A percentile compares a stretch with the other conserved stretches of the same genome.
These are phyloP conservation scores for Cataglyphis hispanica DNA, from an alignment of 1,140 invertebrate genomes.

Conservation along the genomic window DNA sequence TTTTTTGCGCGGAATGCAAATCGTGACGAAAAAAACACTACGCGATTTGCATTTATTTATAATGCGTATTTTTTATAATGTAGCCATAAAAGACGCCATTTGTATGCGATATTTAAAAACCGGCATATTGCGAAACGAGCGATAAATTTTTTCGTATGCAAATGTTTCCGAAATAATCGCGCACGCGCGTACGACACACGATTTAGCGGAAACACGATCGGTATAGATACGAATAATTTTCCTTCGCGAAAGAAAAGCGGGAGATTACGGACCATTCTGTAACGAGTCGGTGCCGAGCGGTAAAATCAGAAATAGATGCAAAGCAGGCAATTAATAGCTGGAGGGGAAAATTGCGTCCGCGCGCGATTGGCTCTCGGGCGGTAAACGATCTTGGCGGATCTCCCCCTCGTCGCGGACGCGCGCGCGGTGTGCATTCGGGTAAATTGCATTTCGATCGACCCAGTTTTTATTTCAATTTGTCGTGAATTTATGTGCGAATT, in stretches of 20 bases:
- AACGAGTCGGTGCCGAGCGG: neutral
- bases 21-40: conserved; percentile 9
- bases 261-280: neutral
- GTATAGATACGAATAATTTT: neutral
- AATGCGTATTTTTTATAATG: conserved; percentile 25
- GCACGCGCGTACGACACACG: neutral
- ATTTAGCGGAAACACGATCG: neutral
- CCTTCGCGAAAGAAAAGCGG: neutral
- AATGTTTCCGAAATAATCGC: conserved; percentile 19
- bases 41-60: neutral
- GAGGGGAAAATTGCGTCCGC: neutral
- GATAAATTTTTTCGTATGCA: conserved; percentile 3
- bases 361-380: conserved; percentile 57
- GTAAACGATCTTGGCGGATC: conserved; percentile 57
- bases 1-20: conserved; percentile 22
- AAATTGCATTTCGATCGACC: conserved; percentile 72
- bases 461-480: conserved; percentile 78
- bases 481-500: conserved; percentile 75
- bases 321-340: conserved; percentile 49
- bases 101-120: conserved; percentile 21
- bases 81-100: conserved; percentile 26
- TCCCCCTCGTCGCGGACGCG: neutral
- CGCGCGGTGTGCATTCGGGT: conserved; percentile 47
- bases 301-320: conserved; percentile 58
- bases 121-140: neutral